Evolutionary conservation across 2,797 vertebrate species (phyloP).

Genomic region (Gallinago stenura): DNA sequence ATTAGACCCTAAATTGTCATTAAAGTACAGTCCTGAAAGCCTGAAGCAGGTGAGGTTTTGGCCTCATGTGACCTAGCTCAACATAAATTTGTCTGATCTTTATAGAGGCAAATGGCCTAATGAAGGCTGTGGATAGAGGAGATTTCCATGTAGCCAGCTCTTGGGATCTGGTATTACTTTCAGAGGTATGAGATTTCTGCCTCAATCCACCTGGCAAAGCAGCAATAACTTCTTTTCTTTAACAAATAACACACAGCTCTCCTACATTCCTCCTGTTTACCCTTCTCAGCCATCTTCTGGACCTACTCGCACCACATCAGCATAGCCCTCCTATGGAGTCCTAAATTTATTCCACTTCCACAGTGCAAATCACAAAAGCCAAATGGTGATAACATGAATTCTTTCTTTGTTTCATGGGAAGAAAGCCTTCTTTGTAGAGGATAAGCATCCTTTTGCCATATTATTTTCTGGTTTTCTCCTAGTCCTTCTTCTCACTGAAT

Average conservation of each 20-base stretch:
- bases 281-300: conserved; percentile 1
- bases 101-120: conserved; percentile 67
- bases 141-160: conserved; percentile 57
- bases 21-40: conserved; percentile 51
- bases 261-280: background rate
- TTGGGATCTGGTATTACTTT: conserved; percentile 67
- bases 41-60: conserved; percentile 61
- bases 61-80: conserved; percentile 59
- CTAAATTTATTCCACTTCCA: background rate
- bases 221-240: conserved; percentile 19
- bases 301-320: background rate
- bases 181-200: conserved; percentile 64
- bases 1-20: conserved; percentile 68
- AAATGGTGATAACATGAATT: background rate
- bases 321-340: rapidly evolving
- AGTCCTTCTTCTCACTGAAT: background rate
- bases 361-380: background rate
- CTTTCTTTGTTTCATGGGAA: background rate
- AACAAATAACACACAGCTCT: conserved; percentile 16
- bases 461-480: background rate
- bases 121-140: conserved; percentile 39
- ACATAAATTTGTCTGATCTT: conserved; percentile 75
- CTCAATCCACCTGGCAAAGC: conserved; percentile 59
- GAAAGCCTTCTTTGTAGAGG: background rate
- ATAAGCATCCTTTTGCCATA: background rate